phyloP scores from a whole-genome alignment of 2,797 vertebrate genomes.

The Falco rusticolus region DNA sequence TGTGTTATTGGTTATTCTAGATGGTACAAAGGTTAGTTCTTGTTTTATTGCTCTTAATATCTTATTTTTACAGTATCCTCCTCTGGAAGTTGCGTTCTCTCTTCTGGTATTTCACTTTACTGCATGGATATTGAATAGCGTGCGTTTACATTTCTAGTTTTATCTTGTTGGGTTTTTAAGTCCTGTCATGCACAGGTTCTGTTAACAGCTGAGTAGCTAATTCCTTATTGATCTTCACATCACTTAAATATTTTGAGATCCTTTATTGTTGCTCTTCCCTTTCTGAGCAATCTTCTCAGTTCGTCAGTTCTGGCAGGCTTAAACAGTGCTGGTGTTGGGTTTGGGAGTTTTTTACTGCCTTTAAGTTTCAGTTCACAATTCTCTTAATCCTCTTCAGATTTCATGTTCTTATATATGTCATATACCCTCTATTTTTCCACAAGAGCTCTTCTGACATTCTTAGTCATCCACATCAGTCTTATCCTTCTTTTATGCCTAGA shows the following conservation, averaged over 20 bases:
- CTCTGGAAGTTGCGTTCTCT: not conserved
- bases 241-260: constrained; percentile 5
- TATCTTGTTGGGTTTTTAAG: not conserved
- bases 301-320: constrained; percentile 12
- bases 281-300: constrained; percentile 17
- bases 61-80: not conserved
- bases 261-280: constrained; percentile 19
- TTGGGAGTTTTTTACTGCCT: not conserved
- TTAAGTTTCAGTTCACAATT: constrained; percentile 27
- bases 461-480: constrained; percentile 22
- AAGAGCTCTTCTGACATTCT: constrained; percentile 23
- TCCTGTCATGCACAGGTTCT: not conserved
- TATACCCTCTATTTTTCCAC: constrained; percentile 31
- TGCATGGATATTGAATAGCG: not conserved
- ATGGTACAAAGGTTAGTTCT: not conserved
- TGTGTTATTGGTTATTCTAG: not conserved
- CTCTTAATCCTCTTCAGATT: constrained; percentile 45
- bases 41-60: not conserved
- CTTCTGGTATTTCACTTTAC: constrained; percentile 33
- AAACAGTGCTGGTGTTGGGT: not conserved
- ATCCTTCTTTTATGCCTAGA: constrained; percentile 8
- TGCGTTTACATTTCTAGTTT: constrained; percentile 42
- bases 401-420: constrained; percentile 31
- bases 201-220: not conserved
- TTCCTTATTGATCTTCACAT: not conserved